Conservation (phyloP, 2,113 vertebrate genomes). For the human region GRCh38 chr5:58674001-58674500, state of each 20-base stretch:
- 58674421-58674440: neutral
- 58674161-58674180: neutral
- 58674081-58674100: neutral
- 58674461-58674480: neutral
- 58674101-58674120: neutral
- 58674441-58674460: neutral
- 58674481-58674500: neutral
- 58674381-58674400: constrained; percentile 37
- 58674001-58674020: neutral
- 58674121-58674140: neutral
- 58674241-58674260: neutral
- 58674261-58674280: neutral
- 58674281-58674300: neutral
- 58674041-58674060: neutral
- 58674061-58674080: neutral
- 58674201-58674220: neutral
- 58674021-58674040: neutral
- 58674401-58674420: neutral
- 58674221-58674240: neutral
- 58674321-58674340: neutral
- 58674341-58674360: neutral
- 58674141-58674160: neutral
- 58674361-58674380: constrained; percentile 9
- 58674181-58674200: neutral
- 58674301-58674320: neutral